A percentile compares a stretch with the other conserved stretches of the same genome.
These are phyloP conservation scores for Cryptoprocta ferox DNA, from an alignment of 2,797 vertebrate species.

Conservation along the genomic window DNA sequence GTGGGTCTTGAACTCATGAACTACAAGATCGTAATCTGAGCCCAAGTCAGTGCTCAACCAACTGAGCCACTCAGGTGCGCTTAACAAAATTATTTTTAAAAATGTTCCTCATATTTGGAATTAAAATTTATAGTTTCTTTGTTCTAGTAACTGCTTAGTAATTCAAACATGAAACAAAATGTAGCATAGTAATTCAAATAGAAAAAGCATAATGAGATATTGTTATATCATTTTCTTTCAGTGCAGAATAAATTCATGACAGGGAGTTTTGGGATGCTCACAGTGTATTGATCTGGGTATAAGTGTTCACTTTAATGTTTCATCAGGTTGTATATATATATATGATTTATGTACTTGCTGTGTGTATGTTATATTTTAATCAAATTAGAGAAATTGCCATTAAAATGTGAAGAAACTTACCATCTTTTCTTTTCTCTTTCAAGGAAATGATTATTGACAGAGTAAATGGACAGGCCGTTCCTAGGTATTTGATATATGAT, in stretches of 20 bases:
- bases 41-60: no score
- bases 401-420: slow-evolving; percentile 50
- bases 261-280: not conserved
- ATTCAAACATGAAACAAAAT: slow-evolving; percentile 44
- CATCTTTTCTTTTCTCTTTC: slow-evolving; percentile 80
- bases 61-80: no score
- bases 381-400: slow-evolving; percentile 30
- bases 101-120: not conserved
- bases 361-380: slow-evolving; percentile 18
- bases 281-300: not conserved
- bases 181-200: slow-evolving; percentile 34
- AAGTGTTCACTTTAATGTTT: slow-evolving; percentile 30
- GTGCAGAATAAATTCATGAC: not conserved
- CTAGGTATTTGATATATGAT: slow-evolving; percentile 99
- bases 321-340: not conserved
- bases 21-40: no score
- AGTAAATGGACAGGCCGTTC: slow-evolving; percentile 97
- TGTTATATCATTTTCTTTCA: not conserved
- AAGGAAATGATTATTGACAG: slow-evolving; percentile 99
- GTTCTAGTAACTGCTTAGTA: slow-evolving; percentile 31
- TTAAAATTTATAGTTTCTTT: slow-evolving; percentile 31
- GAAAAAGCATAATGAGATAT: not conserved
- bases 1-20: no score
- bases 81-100: not conserved
- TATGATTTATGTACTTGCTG: slow-evolving; percentile 23